These are phyloP conservation scores for Sarcophaga carnaria DNA, from an alignment of 2,888 invertebrate genomes.

Conservation along the genomic window DNA sequence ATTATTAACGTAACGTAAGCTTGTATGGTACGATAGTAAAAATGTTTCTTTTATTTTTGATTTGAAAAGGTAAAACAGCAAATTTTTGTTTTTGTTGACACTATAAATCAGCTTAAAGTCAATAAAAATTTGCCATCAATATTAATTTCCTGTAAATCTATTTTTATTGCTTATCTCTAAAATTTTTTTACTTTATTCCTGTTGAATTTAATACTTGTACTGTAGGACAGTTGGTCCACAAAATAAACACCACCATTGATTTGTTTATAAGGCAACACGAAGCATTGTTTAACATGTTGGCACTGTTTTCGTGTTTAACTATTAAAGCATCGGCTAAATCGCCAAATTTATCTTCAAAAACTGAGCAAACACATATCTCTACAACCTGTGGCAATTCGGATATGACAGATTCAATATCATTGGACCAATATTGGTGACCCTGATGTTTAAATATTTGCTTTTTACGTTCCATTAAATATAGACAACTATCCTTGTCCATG, in stretches of 20 bases:
- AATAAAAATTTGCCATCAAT: background rate
- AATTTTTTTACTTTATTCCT: too few species aligned
- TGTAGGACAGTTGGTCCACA: slow-evolving; percentile 46
- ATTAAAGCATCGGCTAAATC: slow-evolving; percentile 78
- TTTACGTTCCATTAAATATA: slow-evolving; percentile 76
- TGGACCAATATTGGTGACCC: slow-evolving; percentile 63
- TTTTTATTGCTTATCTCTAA: too few species aligned
- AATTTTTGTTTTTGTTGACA: background rate
- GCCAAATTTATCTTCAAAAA: slow-evolving; percentile 65
- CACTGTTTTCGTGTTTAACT: slow-evolving; percentile 72
- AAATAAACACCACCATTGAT: slow-evolving; percentile 50
- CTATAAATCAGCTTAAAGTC: background rate
- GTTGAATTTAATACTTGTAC: slow-evolving; percentile 40
- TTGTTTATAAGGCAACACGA: slow-evolving; percentile 32
- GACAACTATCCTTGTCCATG: slow-evolving; percentile 74
- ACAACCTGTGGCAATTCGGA: slow-evolving; percentile 38
- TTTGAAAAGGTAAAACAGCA: background rate
- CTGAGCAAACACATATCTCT: slow-evolving; percentile 57
- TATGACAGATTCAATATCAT: slow-evolving; percentile 56
- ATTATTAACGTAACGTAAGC: background rate
- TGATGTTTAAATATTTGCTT: slow-evolving; percentile 77
- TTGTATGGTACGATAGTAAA: background rate
- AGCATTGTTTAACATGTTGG: slow-evolving; percentile 69
- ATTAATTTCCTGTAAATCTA: slow-evolving; percentile 34
- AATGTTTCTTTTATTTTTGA: background rate